Conservation (phyloP, 30 jellyfish, hydroid and myxozoan species). For the Cassiopea xamachana region DNA sequence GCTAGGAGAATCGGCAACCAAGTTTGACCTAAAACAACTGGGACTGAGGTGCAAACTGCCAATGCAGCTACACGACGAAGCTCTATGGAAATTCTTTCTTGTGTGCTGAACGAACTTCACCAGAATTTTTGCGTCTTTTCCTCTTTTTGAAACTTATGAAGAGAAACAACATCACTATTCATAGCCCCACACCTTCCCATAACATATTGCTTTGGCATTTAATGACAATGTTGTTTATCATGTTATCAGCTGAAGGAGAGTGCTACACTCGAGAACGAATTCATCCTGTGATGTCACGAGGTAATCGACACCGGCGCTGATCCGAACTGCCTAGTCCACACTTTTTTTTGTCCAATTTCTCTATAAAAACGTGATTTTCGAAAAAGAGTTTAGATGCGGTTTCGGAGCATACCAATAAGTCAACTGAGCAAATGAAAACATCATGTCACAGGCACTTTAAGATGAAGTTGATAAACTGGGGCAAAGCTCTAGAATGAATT, state of each 20-base stretch:
- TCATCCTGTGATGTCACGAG: conserved; percentile 15
- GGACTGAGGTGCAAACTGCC: conserved; percentile 24
- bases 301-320: not conserved
- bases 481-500: too few relatives aligned
- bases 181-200: conserved; percentile 20
- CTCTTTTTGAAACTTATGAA: conserved; percentile 9
- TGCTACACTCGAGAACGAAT: conserved; percentile 17
- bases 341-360: not conserved
- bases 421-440: not conserved
- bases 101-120: conserved; percentile 34
- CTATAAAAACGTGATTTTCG: not conserved
- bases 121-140: not conserved
- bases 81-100: conserved; percentile 1
- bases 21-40: not conserved
- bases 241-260: conserved; percentile 17
- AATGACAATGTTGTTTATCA: not conserved
- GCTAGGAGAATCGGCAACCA: conserved; percentile 30
- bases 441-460: conserved; percentile 18
- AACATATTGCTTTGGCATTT: conserved; percentile 27
- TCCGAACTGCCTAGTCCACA: not conserved
- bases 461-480: too few relatives aligned
- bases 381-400: not conserved
- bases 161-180: conserved; percentile 10
- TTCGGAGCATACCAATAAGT: not conserved
- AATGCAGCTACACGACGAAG: conserved; percentile 18